phyloP scores from a whole-genome alignment of 2,113 vertebrate species.

The Coptodon rendalli region DNA sequence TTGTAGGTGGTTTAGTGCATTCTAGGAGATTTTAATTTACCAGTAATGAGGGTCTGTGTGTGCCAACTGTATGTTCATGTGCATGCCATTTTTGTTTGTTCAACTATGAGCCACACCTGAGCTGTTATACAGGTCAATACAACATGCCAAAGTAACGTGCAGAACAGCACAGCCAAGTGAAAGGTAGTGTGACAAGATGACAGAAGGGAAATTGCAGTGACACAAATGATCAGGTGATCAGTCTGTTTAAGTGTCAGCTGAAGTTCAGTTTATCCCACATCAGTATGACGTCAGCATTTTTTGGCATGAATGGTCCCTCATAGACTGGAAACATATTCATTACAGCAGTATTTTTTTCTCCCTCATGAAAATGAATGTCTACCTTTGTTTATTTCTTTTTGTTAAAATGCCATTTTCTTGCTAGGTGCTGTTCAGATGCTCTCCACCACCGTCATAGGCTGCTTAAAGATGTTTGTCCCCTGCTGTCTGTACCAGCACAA shows the following conservation, averaged over 20 bases:
- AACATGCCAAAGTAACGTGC: rapidly evolving
- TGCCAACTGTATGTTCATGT: not conserved
- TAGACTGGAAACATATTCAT: not conserved
- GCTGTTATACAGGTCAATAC: not conserved
- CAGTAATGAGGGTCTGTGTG: not conserved
- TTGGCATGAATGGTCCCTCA: not conserved
- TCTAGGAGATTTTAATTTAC: not conserved
- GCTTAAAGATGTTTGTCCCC: conserved; percentile 84
- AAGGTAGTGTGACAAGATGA: not conserved
- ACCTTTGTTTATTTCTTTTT: not conserved
- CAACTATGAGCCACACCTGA: not conserved
- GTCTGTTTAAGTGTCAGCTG: too few species aligned
- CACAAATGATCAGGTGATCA: not conserved
- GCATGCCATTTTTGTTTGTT: not conserved
- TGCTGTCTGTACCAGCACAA: conserved; percentile 94
- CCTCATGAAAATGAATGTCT: not conserved
- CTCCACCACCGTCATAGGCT: conserved; percentile 91
- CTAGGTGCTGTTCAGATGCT: conserved; percentile 94
- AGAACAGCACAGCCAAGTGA: not conserved
- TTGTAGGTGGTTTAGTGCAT: not conserved
- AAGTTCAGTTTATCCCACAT: not conserved
- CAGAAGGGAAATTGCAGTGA: not conserved
- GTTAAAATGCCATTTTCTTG: not conserved
- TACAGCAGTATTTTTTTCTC: not conserved
- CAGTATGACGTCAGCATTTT: not conserved